Conservation (phyloP, 2,888 invertebrate species). For the Polia nebulosa region DNA sequence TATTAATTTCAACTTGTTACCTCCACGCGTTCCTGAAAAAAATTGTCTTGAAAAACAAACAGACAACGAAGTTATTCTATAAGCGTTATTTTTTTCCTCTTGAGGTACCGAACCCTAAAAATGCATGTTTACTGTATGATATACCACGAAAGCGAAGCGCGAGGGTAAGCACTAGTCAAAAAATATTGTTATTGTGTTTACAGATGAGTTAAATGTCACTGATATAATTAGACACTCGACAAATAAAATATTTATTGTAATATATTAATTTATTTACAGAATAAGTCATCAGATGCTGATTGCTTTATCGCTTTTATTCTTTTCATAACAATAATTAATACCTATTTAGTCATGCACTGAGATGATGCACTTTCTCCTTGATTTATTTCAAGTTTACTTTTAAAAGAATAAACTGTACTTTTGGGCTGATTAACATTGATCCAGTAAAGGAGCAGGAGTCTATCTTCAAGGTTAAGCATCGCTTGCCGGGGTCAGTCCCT, state of each 20-base stretch:
- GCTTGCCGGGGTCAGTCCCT: no score
- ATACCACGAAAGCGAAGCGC: no score
- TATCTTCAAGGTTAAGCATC: no score
- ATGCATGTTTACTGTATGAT: no score
- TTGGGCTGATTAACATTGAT: neutral
- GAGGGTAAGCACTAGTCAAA: neutral
- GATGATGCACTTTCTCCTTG: slow-evolving; percentile 23
- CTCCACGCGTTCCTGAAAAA: no score
- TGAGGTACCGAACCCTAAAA: no score
- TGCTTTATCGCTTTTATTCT: slow-evolving; percentile 35
- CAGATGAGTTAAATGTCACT: slow-evolving; percentile 34
- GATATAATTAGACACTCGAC: slow-evolving; percentile 27
- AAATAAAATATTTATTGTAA: slow-evolving; percentile 4
- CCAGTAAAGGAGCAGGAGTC: no score
- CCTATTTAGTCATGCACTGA: slow-evolving; percentile 24
- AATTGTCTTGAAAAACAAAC: no score
- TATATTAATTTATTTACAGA: slow-evolving; percentile 34
- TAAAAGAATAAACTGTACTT: neutral
- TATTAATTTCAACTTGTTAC: no score
- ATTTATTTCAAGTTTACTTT: neutral
- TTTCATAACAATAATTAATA: slow-evolving; percentile 29
- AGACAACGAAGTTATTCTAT: no score
- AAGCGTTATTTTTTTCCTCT: no score
- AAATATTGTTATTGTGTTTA: slow-evolving; percentile 24
- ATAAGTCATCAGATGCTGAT: slow-evolving; percentile 29